These are phyloP conservation scores for Echeneis naucrates DNA, from an alignment of 2,797 vertebrate species.

Conservation along the genomic window DNA sequence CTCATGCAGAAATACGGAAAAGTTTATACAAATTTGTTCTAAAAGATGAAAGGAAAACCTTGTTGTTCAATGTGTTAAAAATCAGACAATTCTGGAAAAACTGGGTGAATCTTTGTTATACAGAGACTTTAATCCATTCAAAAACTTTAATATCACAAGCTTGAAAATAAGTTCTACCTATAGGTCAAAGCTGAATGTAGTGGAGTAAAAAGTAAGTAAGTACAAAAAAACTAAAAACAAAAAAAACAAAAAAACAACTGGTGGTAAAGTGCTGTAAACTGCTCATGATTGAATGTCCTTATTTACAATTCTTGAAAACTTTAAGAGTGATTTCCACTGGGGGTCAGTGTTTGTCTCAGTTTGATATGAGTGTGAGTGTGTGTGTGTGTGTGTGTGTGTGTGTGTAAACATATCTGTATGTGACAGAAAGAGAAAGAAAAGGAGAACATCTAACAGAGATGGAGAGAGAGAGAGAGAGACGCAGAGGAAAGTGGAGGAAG, in stretches of 20 bases:
- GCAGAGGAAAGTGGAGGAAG: conserved; percentile 11
- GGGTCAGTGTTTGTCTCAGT: conserved; percentile 72
- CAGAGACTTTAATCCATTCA: not conserved
- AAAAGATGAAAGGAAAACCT: no score
- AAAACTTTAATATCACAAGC: no score
- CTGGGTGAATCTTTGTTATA: not conserved
- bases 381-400: conserved; percentile 15
- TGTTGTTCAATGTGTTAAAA: not conserved
- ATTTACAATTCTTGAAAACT: not conserved
- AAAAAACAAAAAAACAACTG: not conserved
- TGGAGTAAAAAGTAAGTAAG: no score
- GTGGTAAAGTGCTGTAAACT: not conserved
- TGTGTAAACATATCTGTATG: not conserved
- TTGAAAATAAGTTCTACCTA: not conserved
- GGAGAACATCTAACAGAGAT: conserved; percentile 37
- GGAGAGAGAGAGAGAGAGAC: conserved; percentile 20
- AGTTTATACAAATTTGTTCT: not conserved
- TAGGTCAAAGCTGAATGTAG: not conserved
- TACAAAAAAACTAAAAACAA: no score
- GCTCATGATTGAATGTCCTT: no score
- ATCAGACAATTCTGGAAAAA: not conserved
- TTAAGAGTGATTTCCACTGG: conserved; percentile 61
- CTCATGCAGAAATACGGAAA: not conserved
- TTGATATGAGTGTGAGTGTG: conserved; percentile 22
- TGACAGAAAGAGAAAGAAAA: conserved; percentile 28